Evolutionary conservation across 2,113 vertebrate species (phyloP).

Genomic region (Gymnogyps californianus): DNA sequence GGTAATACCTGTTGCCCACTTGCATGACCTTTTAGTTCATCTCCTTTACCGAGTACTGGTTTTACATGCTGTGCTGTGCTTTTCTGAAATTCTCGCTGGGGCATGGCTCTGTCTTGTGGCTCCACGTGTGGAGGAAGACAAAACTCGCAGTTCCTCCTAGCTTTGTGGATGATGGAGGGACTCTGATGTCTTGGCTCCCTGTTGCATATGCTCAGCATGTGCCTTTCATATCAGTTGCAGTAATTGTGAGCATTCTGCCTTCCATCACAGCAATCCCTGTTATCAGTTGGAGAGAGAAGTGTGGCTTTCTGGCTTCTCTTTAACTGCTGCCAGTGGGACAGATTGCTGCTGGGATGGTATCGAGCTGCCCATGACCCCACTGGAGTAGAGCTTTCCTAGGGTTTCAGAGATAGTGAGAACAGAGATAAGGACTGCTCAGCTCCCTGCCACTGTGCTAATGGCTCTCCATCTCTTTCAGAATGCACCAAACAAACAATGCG

Average conservation of each 20-base stretch:
- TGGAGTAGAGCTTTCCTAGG: not conserved
- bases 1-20: not conserved
- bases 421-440: not conserved
- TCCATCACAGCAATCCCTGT: not conserved
- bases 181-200: not conserved
- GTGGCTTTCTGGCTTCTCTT: not conserved
- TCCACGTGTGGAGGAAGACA: not conserved
- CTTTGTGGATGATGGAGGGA: not conserved
- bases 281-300: not conserved
- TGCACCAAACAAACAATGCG: constrained; percentile 99
- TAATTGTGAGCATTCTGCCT: not conserved
- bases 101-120: not conserved
- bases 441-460: constrained; percentile 27
- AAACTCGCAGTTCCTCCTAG: not conserved
- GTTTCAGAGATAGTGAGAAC: not conserved
- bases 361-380: not conserved
- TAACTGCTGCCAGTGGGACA: not conserved
- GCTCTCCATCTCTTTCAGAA: constrained; percentile 76
- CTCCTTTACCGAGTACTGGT: not conserved
- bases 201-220: not conserved
- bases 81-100: not conserved
- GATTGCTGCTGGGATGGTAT: not conserved
- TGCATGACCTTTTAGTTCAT: not conserved
- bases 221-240: not conserved
- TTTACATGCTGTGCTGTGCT: not conserved